Base-by-base conservation (phyloP, 1,140 invertebrate species). In the Melipona quadrifasciata region DNA sequence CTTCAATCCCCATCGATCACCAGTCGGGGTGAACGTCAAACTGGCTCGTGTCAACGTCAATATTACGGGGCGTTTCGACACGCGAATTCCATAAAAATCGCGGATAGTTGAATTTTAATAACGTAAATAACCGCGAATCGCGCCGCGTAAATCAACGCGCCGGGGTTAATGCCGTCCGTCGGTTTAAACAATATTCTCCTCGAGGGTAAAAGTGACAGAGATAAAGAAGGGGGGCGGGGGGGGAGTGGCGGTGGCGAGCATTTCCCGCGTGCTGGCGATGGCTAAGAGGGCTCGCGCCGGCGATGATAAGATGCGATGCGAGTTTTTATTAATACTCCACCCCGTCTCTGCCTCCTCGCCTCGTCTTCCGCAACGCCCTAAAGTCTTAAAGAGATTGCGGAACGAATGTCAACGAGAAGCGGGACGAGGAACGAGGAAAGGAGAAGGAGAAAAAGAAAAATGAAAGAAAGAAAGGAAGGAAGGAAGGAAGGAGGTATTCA, bases 261-360 rank as follows among this genome's bases (percentile, higher is more conserved):
- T 87, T 87, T 90, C 86, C 90, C 84, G 83, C 78, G 85, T 79
- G 78, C 73, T 65, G 81, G 61, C 80, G 75, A 70, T 80, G 79
- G 81, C 80, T 81, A 83, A 90, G 84, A 86, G 89, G 82, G 68
- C 87, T 88, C 82, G 85, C 72, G 58, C 34, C 76, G 61, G 79
- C 84, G 76, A 90, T 86, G 87, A 90, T 90, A 90, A 90, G 90
- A 91, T 89, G 89, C 83, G 90, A 91, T 89, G 83, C 83, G 89
- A 90, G 89, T 86, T 91, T 91, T 91, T 91, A 91, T 91, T 91
- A 91, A 91, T 91, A 91, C 85, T 90, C 90, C 80, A 79, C 89
- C 84, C 80, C 86, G 82, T 90, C 89, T 90, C 89, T 89, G 86
- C 80, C 77, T 64, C 64, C 6, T 2, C 64, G 1, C 27, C 77